These are phyloP conservation scores for Rotaria magnacalcarata DNA, from an alignment of 2,888 invertebrate species.

Conservation along the genomic window DNA sequence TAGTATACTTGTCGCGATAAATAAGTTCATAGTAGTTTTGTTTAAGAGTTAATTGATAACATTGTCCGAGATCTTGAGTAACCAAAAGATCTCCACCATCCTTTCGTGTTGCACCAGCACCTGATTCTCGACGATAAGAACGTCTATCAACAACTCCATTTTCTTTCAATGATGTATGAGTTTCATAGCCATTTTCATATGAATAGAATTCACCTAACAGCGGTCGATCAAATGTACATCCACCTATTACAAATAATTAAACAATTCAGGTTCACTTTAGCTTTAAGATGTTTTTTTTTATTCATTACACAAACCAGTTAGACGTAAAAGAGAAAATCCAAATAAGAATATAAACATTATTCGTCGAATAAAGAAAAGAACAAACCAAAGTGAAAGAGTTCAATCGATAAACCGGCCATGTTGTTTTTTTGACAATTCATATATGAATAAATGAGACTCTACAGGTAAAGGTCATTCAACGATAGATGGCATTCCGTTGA, in stretches of 20 bases:
- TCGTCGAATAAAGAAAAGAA: background rate
- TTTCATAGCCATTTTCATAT: conserved; percentile 45
- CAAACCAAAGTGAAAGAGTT: background rate
- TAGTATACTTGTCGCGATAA: conserved; percentile 34
- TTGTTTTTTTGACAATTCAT: background rate
- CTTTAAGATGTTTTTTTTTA: background rate
- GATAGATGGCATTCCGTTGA: background rate
- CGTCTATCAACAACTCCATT: conserved; percentile 35
- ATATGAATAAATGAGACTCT: background rate
- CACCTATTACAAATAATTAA: background rate
- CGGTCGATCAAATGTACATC: background rate
- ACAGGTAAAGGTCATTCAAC: background rate
- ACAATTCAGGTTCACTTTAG: background rate
- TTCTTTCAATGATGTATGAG: conserved; percentile 39
- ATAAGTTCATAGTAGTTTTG: conserved; percentile 42
- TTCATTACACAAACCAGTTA: background rate
- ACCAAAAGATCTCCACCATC: conserved; percentile 34
- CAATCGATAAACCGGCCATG: background rate
- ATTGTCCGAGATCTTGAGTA: conserved; percentile 15
- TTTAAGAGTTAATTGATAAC: conserved; percentile 24
- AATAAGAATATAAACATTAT: background rate
- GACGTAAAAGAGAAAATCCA: background rate
- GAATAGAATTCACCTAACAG: conserved; percentile 42
- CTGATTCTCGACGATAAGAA: conserved; percentile 42
- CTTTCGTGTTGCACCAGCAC: conserved; percentile 45